Percentiles rank a stretch among this genome's conserved stretches.
Evolutionary conservation across 2,113 vertebrate species (phyloP).

Genomic region (Ophiodon elongatus): DNA sequence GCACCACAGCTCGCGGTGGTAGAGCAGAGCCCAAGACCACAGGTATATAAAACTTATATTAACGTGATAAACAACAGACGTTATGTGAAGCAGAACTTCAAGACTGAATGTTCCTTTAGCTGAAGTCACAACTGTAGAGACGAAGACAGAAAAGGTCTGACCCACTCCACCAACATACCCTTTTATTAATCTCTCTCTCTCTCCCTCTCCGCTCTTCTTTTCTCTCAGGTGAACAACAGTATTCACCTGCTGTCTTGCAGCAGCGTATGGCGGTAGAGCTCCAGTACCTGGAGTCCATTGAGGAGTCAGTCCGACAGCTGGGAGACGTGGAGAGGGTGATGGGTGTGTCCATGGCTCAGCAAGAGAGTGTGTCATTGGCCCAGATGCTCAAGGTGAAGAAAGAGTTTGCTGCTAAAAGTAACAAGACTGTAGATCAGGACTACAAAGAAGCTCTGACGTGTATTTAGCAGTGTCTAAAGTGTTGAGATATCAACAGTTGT

Average conservation of each 20-base stretch:
- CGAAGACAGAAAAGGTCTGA: neutral
- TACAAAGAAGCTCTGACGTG: neutral
- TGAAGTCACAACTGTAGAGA: neutral
- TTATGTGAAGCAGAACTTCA: neutral
- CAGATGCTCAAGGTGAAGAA: constrained; percentile 93
- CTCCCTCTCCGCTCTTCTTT: neutral
- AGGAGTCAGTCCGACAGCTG: constrained; percentile 92
- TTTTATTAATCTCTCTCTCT: constrained; percentile 4
- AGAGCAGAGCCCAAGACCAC: constrained; percentile 42
- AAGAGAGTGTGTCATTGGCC: constrained; percentile 92
- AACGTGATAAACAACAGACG: neutral
- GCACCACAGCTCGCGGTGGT: constrained; percentile 8
- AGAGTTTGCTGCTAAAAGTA: neutral
- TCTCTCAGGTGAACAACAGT: constrained; percentile 85
- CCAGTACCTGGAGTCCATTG: constrained; percentile 90
- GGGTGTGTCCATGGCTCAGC: constrained; percentile 92
- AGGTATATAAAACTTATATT: constrained; percentile 45
- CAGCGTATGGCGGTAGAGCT: constrained; percentile 93
- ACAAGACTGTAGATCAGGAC: neutral
- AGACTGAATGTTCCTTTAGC: too few relatives aligned
- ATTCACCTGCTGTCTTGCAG: constrained; percentile 91
- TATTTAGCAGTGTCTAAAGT: neutral
- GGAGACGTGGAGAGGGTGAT: constrained; percentile 89
- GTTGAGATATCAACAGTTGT: neutral
- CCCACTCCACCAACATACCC: neutral